phyloP scores from a whole-genome alignment of 2,113 vertebrate genomes.

The Fregata magnificens region DNA sequence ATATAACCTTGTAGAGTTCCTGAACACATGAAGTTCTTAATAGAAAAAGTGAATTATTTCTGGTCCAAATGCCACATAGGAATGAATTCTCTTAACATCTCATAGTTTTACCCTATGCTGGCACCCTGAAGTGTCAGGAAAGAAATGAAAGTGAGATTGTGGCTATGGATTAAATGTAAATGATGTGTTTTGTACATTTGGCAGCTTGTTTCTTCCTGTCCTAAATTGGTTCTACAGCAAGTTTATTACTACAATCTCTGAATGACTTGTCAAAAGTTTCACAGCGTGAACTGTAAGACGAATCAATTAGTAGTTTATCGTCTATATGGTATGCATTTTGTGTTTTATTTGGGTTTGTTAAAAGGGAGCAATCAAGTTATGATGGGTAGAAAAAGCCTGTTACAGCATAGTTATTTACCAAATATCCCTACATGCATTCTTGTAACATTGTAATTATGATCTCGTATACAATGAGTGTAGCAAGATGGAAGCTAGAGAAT shows the following conservation, averaged over 20 bases:
- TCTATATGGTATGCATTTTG: background rate
- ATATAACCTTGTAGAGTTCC: conserved; percentile 6
- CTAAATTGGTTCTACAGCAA: background rate
- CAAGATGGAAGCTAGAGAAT: background rate
- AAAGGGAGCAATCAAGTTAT: background rate
- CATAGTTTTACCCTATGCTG: background rate
- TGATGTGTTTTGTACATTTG: background rate
- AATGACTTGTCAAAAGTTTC: background rate
- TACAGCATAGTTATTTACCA: background rate
- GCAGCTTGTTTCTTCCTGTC: background rate
- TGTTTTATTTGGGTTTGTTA: background rate
- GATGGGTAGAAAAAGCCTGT: background rate
- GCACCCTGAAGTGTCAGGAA: conserved; percentile 17
- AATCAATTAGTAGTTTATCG: background rate
- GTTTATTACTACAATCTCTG: background rate
- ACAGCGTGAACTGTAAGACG: background rate
- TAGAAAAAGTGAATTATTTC: conserved; percentile 62
- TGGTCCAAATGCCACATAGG: background rate
- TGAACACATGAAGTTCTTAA: background rate
- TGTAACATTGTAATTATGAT: background rate
- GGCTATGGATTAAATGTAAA: conserved; percentile 20
- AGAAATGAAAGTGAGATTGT: conserved; percentile 13
- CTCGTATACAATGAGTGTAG: background rate
- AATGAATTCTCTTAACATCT: conserved; percentile 39
- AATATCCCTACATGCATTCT: background rate